A percentile compares a stretch with the other conserved stretches of the same genome.
These are phyloP conservation scores for Rhaphigaster nebulosa DNA, from an alignment of 2,888 invertebrate genomes.

Conservation along the genomic window DNA sequence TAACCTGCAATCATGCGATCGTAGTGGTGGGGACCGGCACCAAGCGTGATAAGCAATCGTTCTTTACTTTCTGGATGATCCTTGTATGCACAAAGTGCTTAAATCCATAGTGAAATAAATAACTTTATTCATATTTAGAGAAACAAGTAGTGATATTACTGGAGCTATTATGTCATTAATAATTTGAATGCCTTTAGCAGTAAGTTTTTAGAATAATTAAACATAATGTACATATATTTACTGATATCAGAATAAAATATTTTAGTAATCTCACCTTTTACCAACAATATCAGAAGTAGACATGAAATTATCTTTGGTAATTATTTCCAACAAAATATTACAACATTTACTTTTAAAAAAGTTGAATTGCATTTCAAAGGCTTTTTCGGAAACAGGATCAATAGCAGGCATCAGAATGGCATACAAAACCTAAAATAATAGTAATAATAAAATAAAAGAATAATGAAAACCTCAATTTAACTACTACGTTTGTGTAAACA, in stretches of 20 bases:
- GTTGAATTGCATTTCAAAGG: constrained; percentile 79
- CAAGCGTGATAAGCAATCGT: too few species aligned
- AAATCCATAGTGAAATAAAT: too few species aligned
- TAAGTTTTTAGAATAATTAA: background rate
- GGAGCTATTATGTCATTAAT: too few species aligned
- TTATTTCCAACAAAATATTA: constrained; percentile 81
- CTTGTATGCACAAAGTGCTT: too few species aligned
- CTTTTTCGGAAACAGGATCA: constrained; percentile 82
- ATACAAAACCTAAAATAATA: constrained; percentile 85
- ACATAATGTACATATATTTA: background rate
- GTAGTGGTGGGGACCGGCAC: too few species aligned
- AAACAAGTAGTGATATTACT: too few species aligned
- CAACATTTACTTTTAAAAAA: constrained; percentile 78
- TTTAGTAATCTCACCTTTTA: constrained; percentile 71
- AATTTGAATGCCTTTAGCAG: too few species aligned
- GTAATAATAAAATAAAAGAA: constrained; percentile 65
- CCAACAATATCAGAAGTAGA: constrained; percentile 83
- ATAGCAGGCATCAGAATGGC: constrained; percentile 92
- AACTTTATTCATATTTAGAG: too few species aligned
- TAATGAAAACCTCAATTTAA: background rate
- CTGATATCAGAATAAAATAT: background rate
- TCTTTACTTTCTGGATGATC: too few species aligned
- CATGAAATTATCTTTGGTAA: constrained; percentile 88
- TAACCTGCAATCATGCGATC: too few species aligned
- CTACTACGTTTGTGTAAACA: too few species aligned